These are phyloP conservation scores for Apantesis nais DNA, from an alignment of 2,888 invertebrate species.

Conservation along the genomic window DNA sequence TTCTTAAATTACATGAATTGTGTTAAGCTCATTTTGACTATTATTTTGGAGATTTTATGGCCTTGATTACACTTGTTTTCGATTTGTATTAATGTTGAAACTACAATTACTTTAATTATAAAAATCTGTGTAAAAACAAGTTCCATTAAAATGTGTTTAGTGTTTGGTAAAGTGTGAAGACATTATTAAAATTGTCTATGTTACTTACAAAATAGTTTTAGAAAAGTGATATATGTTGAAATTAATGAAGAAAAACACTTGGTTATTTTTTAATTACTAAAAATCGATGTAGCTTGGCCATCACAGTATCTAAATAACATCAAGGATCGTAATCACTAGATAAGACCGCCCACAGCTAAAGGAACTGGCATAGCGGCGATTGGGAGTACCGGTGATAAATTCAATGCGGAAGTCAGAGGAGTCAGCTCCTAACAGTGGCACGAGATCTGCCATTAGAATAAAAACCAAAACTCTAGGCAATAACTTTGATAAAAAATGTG, in stretches of 20 bases:
- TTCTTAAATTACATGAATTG: slow-evolving; percentile 27
- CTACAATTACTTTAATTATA: not conserved
- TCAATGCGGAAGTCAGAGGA: not conserved
- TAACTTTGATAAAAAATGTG: not conserved
- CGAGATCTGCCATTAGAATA: not conserved
- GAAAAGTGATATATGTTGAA: not conserved
- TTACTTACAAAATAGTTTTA: not conserved
- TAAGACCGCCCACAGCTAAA: not conserved
- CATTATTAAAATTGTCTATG: not conserved
- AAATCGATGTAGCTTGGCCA: not conserved
- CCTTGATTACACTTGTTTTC: slow-evolving; percentile 8
- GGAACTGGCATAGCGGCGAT: not conserved
- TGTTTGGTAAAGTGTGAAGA: not conserved
- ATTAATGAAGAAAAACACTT: no score
- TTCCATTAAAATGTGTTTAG: not conserved
- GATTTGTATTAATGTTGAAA: not conserved
- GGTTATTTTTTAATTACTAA: no score
- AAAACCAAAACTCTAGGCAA: not conserved
- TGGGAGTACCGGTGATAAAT: not conserved
- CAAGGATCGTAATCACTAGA: not conserved
- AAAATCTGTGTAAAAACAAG: slow-evolving; percentile 6
- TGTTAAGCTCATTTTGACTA: slow-evolving; percentile 8
- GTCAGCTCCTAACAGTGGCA: not conserved
- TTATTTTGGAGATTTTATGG: slow-evolving; percentile 4
- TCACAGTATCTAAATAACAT: not conserved